Conservation (phyloP, 2,888 invertebrate species). For the Acleris holmiana region DNA sequence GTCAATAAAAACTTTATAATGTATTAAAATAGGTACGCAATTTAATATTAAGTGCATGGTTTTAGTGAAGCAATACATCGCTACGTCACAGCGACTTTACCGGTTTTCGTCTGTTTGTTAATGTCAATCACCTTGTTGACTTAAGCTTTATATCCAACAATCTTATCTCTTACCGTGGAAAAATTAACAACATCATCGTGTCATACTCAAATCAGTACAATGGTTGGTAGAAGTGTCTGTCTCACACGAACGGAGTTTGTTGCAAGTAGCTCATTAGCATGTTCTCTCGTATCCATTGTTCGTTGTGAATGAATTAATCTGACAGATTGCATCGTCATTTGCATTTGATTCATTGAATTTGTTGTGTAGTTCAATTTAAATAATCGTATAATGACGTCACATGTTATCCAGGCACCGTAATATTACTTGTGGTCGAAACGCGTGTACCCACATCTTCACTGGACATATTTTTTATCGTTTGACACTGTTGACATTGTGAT, state of each 20-base stretch:
- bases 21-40: neutral
- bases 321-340: slow-evolving; percentile 28
- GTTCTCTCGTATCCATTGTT: slow-evolving; percentile 28
- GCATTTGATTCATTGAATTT: slow-evolving; percentile 18
- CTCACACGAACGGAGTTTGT: slow-evolving; percentile 6
- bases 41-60: neutral
- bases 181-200: slow-evolving; percentile 1
- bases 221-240: slow-evolving; percentile 1
- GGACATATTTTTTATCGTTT: neutral
- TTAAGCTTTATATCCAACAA: slow-evolving; percentile 19
- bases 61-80: neutral
- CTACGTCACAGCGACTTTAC: neutral
- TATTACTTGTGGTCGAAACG: neutral
- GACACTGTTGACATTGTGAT: too few relatives aligned
- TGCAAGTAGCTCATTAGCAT: slow-evolving; percentile 15
- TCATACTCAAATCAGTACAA: slow-evolving; percentile 2
- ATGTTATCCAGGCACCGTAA: neutral
- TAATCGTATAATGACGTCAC: slow-evolving; percentile 16
- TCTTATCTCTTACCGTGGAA: slow-evolving; percentile 9
- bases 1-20: too few relatives aligned
- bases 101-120: slow-evolving; percentile 21
- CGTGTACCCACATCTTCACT: too few relatives aligned
- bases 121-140: slow-evolving; percentile 35
- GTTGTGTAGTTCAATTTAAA: slow-evolving; percentile 4
- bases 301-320: slow-evolving; percentile 25